Conservation (phyloP, 1,140 invertebrate genomes). For the Dendrolimus kikuchii region DNA sequence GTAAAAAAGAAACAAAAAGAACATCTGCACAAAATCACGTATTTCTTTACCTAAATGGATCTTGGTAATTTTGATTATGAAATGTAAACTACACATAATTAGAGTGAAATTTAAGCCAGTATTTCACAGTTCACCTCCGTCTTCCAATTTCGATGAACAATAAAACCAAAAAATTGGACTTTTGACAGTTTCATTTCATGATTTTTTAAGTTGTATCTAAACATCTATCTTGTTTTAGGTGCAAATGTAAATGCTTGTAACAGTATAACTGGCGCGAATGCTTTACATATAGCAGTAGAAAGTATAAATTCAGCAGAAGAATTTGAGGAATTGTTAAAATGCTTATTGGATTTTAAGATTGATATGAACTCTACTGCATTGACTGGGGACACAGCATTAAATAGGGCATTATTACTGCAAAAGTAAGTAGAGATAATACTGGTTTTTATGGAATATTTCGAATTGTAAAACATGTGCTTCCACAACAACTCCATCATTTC, state of each 20-base stretch:
- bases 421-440: conserved; percentile 35
- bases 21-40: too few species aligned
- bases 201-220: background rate
- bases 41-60: too few species aligned
- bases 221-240: conserved; percentile 49
- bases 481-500: too few species aligned
- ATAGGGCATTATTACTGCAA: conserved; percentile 59
- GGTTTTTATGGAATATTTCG: background rate
- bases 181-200: background rate
- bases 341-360: conserved; percentile 52
- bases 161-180: too few species aligned
- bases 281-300: conserved; percentile 72
- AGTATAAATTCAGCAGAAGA: conserved; percentile 36
- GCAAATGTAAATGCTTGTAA: conserved; percentile 73
- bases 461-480: too few species aligned
- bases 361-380: conserved; percentile 58
- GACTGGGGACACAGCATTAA: conserved; percentile 61
- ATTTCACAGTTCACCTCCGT: too few species aligned
- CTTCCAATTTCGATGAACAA: too few species aligned
- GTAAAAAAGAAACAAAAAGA: too few species aligned
- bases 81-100: too few species aligned
- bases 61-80: too few species aligned
- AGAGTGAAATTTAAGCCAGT: too few species aligned
- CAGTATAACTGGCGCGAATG: conserved; percentile 71
- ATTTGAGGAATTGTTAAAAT: conserved; percentile 54